Conservation (phyloP, 2,113 vertebrate genomes). For the Neomonachus schauinslandi region DNA sequence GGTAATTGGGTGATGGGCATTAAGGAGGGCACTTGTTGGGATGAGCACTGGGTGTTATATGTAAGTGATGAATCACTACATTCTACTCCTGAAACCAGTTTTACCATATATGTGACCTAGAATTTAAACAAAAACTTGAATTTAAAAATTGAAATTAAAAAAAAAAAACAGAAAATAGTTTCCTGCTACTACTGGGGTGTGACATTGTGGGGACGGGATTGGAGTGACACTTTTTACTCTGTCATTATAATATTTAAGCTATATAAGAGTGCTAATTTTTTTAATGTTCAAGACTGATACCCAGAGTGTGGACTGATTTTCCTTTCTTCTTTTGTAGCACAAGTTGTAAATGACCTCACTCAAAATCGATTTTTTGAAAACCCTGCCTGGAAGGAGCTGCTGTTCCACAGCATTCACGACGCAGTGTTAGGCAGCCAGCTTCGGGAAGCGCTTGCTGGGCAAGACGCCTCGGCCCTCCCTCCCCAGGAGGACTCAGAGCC, state of each 20-base stretch:
- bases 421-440: conserved; percentile 91
- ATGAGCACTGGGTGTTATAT: background rate
- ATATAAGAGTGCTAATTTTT: background rate
- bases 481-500: conserved; percentile 74
- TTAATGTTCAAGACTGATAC: background rate
- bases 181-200: background rate
- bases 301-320: background rate
- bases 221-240: background rate
- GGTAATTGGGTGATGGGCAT: background rate
- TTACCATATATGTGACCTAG: background rate
- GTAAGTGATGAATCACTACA: background rate
- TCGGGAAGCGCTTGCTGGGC: conserved; percentile 66
- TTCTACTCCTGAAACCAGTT: background rate
- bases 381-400: conserved; percentile 83
- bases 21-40: background rate
- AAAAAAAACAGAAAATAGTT: background rate
- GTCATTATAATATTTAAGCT: background rate
- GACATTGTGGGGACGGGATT: background rate
- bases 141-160: background rate
- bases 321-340: conserved; percentile 85
- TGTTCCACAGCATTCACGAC: conserved; percentile 95
- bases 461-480: background rate
- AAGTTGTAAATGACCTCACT: conserved; percentile 89
- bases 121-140: background rate
- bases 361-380: conserved; percentile 91